Evolutionary conservation across 2,888 invertebrate genomes (phyloP).

Genomic region (Brenthis daphne): DNA sequence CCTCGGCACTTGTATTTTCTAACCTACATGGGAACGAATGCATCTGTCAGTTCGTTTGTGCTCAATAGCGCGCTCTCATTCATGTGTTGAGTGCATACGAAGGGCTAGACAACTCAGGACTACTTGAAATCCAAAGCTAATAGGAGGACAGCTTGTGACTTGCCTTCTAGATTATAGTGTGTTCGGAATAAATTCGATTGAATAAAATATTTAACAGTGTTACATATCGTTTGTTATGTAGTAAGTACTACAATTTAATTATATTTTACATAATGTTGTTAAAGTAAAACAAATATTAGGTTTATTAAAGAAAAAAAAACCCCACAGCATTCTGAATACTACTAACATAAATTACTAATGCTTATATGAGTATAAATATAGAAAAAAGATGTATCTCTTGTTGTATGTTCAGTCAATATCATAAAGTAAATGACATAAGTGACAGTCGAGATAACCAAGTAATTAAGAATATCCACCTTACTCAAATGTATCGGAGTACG

Average conservation of each 20-base stretch:
- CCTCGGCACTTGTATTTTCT: constrained; percentile 48
- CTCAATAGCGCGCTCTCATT: constrained; percentile 58
- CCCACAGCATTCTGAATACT: no score
- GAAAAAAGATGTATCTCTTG: no score
- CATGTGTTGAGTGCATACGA: constrained; percentile 50
- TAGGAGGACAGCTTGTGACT: constrained; percentile 46
- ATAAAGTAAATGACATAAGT: no score
- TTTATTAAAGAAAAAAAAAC: no score
- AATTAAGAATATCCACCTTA: no score
- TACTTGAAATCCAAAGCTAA: constrained; percentile 47
- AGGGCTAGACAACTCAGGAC: constrained; percentile 46
- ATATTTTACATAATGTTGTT: no score
- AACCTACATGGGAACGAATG: constrained; percentile 61
- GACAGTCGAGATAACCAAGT: no score
- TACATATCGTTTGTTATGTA: constrained; percentile 8
- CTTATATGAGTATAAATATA: no score
- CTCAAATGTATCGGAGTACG: no score
- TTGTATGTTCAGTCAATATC: no score
- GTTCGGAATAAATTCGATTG: constrained; percentile 42
- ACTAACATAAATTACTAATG: no score
- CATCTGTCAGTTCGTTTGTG: constrained; percentile 58
- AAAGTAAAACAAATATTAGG: no score
- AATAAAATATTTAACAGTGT: constrained; percentile 36
- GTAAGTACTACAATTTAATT: background rate
- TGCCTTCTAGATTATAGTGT: constrained; percentile 42